A percentile compares a stretch with the other conserved stretches of the same genome.
Conservation (phyloP, 2,888 invertebrate genomes). For the Encarsia formosa region DNA sequence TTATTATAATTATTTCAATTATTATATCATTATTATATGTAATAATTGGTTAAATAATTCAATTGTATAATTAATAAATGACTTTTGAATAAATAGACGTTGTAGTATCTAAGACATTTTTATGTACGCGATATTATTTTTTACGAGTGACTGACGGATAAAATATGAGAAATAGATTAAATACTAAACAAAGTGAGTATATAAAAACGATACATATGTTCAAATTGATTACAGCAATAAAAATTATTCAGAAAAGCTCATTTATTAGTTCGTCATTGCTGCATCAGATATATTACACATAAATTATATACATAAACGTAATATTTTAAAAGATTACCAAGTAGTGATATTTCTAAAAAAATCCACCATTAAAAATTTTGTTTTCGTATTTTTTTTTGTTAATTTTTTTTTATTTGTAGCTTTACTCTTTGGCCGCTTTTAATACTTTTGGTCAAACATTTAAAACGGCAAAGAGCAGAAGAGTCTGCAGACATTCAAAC, state of each 20-base stretch:
- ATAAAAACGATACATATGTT: conserved; percentile 19
- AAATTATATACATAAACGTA: conserved; percentile 25
- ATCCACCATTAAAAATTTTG: no score
- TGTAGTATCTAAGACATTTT: conserved; percentile 23
- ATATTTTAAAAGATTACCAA: no score
- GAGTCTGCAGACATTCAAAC: conserved; percentile 13
- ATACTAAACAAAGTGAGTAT: conserved; percentile 10
- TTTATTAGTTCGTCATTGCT: conserved; percentile 13
- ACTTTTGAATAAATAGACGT: conserved; percentile 23
- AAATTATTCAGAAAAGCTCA: conserved; percentile 19
- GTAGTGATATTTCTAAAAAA: no score
- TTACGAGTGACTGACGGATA: conserved; percentile 19
- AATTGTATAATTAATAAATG: conserved; percentile 16
- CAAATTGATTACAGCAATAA: conserved; percentile 18
- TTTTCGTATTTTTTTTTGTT: no score
- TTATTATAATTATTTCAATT: conserved; percentile 25
- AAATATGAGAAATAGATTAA: conserved; percentile 23
- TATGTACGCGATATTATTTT: conserved; percentile 14
- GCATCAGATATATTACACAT: conserved; percentile 21
- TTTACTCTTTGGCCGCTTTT: conserved; percentile 15
- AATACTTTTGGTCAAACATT: conserved; percentile 27
- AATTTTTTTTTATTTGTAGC: no score
- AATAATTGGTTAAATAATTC: conserved; percentile 21
- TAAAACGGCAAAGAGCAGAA: conserved; percentile 19
- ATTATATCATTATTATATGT: conserved; percentile 21